Conservation (phyloP, 1,140 invertebrate genomes). For the Drosophila bocki region DNA sequence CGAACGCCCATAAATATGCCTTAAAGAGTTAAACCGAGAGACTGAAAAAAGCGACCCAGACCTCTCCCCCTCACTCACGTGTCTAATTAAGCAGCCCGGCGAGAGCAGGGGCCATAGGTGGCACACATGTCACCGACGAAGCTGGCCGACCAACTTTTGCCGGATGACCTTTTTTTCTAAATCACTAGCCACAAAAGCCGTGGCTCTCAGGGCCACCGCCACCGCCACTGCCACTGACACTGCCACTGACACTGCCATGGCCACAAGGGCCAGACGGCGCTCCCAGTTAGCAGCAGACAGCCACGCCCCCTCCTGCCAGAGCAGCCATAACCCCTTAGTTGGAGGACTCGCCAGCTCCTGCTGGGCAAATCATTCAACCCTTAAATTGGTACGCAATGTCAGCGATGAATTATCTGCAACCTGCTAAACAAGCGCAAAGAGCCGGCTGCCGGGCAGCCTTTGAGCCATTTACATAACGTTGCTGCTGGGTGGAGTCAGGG, state of each 20-base stretch:
- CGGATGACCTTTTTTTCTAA: slow-evolving; percentile 80
- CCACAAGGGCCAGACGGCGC: slow-evolving; percentile 65
- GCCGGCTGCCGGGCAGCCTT: slow-evolving; percentile 52
- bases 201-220: slow-evolving; percentile 49
- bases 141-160: slow-evolving; percentile 60
- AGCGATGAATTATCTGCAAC: slow-evolving; percentile 84
- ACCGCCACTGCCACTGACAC: slow-evolving; percentile 49
- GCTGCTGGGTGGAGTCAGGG: slow-evolving; percentile 15
- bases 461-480: slow-evolving; percentile 71
- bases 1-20: slow-evolving; percentile 66
- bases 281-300: slow-evolving; percentile 59
- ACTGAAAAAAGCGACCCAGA: slow-evolving; percentile 23
- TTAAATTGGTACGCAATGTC: slow-evolving; percentile 84
- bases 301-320: slow-evolving; percentile 11
- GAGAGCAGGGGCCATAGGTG: slow-evolving; percentile 32
- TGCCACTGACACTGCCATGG: slow-evolving; percentile 56
- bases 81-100: slow-evolving; percentile 72
- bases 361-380: slow-evolving; percentile 79
- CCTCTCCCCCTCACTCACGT: slow-evolving; percentile 60
- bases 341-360: slow-evolving; percentile 27
- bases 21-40: slow-evolving; percentile 66
- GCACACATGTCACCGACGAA: slow-evolving; percentile 58
- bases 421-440: slow-evolving; percentile 74
- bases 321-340: slow-evolving; percentile 13
- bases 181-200: slow-evolving; percentile 71